Evolutionary conservation across 2,888 invertebrate species (phyloP).

Genomic region (Melinopterus prodromus): DNA sequence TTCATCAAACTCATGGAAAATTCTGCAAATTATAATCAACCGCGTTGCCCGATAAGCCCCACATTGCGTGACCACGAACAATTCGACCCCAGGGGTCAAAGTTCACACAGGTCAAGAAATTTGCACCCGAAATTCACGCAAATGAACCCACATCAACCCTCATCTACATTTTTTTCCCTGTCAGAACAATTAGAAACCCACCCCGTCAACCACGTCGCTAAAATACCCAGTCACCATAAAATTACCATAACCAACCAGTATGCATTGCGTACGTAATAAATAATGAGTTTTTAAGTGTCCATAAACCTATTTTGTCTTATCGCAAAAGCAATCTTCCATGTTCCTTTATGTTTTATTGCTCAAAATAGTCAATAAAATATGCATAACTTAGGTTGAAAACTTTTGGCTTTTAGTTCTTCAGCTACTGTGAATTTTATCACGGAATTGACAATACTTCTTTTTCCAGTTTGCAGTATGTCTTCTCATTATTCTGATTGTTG

Average conservation of each 20-base stretch:
- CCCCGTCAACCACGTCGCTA: neutral
- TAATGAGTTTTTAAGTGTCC: neutral
- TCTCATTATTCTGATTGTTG: constrained; percentile 81
- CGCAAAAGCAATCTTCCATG: neutral
- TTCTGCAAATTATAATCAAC: neutral
- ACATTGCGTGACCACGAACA: neutral
- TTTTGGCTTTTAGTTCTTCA: neutral
- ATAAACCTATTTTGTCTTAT: neutral
- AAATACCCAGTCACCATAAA: neutral
- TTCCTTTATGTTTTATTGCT: neutral
- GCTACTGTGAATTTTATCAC: neutral
- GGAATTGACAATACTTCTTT: constrained; percentile 26
- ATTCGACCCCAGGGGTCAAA: neutral
- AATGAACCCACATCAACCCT: neutral
- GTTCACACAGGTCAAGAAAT: neutral
- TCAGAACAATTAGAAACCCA: neutral
- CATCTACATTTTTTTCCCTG: neutral
- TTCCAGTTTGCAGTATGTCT: constrained; percentile 81
- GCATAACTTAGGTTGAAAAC: neutral
- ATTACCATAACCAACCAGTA: neutral
- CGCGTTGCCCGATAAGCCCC: neutral
- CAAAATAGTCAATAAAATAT: neutral
- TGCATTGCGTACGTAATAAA: neutral
- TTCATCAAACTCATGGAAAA: neutral
- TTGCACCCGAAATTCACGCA: neutral